phyloP scores from a whole-genome alignment of 1,140 invertebrate species.

The Neotoxoptera formosana region DNA sequence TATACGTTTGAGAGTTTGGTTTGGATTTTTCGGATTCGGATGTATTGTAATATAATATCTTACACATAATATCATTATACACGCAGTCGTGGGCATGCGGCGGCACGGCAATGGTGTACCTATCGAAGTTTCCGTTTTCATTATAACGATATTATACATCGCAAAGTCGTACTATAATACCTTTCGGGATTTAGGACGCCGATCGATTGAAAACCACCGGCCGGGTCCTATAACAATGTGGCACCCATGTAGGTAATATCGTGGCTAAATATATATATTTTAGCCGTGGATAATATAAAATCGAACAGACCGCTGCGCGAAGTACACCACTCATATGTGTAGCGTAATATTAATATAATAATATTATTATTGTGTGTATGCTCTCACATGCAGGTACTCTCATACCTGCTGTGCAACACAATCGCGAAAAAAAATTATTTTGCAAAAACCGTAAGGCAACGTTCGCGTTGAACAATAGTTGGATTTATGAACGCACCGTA shows the following conservation, averaged over 20 bases:
- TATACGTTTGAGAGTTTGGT: background rate
- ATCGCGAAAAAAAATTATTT: background rate
- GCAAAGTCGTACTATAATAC: background rate
- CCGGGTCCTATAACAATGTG: background rate
- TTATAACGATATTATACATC: background rate
- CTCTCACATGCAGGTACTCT: no score
- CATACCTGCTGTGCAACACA: background rate
- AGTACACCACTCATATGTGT: no score
- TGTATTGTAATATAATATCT: background rate
- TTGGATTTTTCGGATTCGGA: slow-evolving; percentile 35
- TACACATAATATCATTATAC: background rate
- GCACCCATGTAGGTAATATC: background rate
- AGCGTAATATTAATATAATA: background rate
- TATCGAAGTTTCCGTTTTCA: background rate
- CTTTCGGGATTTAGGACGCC: background rate
- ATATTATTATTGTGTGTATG: background rate
- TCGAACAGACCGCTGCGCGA: background rate
- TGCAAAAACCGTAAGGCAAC: background rate
- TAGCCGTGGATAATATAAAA: background rate
- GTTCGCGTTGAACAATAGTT: background rate
- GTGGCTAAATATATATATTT: no score
- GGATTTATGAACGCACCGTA: background rate
- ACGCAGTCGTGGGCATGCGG: background rate
- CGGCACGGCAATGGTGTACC: background rate
- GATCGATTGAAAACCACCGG: background rate